Evolutionary conservation across 64 coral and sea anemone genomes (phyloP), one percentile per base, ranked within the genome.

Genomic region (Montipora sp.): DNA sequence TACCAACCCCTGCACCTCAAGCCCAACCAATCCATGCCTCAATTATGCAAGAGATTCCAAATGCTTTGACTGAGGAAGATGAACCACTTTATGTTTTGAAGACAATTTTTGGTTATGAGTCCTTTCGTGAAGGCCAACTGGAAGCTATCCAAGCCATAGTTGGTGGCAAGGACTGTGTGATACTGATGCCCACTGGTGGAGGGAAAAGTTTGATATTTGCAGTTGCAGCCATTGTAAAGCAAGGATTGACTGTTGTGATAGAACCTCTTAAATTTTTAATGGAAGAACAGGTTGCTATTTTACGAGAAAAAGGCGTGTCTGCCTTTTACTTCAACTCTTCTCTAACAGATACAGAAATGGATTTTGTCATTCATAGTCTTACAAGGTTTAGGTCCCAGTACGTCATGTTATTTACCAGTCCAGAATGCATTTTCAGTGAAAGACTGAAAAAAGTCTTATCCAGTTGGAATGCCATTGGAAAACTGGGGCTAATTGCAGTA

Each of bases 271-370:
- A 89, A 57, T 78, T 89, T 77, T 23, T 78, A 50, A 89, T 89
- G 73, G 87, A 89, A 77, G 73, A 89, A 36, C 73, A 89, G 59
- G 75, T 74, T 77, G 73, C 71, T 59, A 51, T 43, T 73, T 51
- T 77, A 19, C 77, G 87, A 51, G 68, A 89, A 77, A 89, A 89
- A 78, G 68, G 73, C 14, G 73, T 77, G 19, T 74, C 87, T 51
- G 87, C 87, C 18, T 89, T 89, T 89, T 89, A 75, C 58, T 58
- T 75, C 19, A 89, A 90, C 66, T 90, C 88, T 48, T 55, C 51
- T 9, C 51, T 55, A 5, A 77, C 88, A 80, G 27, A 77, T n/a
- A 90, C 88, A 47, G 88, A 90, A 36, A 90, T 90, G 88, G 88
- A 90, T 45, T 79, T 90, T 90, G 88, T 90, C 2, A 68, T 90